Base-by-base conservation (phyloP, 2,888 invertebrate genomes). In the Dascillus cervinus region DNA sequence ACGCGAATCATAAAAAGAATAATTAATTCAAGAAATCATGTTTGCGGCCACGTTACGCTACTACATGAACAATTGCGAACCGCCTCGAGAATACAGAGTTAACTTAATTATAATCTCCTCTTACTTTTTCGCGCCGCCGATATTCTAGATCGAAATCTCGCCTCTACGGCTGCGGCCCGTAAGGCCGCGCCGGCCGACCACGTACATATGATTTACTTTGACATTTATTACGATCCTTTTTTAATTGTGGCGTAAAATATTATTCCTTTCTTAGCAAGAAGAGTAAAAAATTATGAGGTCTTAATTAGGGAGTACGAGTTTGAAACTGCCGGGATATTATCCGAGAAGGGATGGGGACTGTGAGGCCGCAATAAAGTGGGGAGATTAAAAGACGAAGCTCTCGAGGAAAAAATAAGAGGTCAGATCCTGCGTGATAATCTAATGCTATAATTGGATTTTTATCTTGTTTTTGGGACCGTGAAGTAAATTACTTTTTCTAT, bases 201-300 rank as follows among this genome's bases (percentile, higher is more conserved):
- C 49, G 51, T 49, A 43, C 47, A 34, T 43, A 46, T 53, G 53
- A 53, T 53, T 53, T 53, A 53, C 45, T 44, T 44, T 47, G 53
- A 52, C 53, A 43, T 53, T 53, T 53, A 53, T 53, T 46, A 47
- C 47, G 47, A 48, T 49, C 49, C 49, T 50, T 49, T 53, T 53
- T 53, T 53, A 53, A 52, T 53, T 50, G 53, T 46, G 36, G 43
- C 39, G 45, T 53, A 49, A 53, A 53, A 49, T 53, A 53, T 50
- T 43, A 35, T 46, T 40, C 44, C 42, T 46, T 47, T 45, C 43
- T 41, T 39, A 37, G 39, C 37, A 43, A 39, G 39, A 38, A 41
- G 38, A 32, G 39, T 38, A 46, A 53, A 56, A 55, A 58, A 50
- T 55, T 55, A 58, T 54, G 56, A 54, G 53, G 52, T 53, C 54